Conservation (phyloP, 2,888 invertebrate genomes). For the Nebria brevicollis region DNA sequence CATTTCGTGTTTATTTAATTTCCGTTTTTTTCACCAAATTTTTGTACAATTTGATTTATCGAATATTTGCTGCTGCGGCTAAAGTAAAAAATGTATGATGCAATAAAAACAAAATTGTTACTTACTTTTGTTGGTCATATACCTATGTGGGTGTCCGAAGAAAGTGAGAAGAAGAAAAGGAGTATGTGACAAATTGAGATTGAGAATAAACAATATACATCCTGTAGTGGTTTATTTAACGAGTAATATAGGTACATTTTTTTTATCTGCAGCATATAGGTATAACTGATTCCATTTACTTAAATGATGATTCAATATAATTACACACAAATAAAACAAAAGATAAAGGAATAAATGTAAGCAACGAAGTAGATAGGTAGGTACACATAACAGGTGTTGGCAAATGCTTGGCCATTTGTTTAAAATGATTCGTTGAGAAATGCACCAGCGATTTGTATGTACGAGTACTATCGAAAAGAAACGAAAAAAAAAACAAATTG, state of each 20-base stretch:
- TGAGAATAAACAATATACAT: conserved; percentile 28
- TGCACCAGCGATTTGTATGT: not conserved
- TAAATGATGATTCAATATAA: conserved; percentile 7
- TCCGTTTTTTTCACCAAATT: not conserved
- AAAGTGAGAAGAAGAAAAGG: too few relatives aligned
- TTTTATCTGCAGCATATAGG: conserved; percentile 36
- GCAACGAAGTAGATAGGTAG: conserved; percentile 34
- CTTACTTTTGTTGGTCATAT: too few relatives aligned
- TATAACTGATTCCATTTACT: conserved; percentile 31
- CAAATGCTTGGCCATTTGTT: conserved; percentile 19
- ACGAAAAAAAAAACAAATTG: not conserved
- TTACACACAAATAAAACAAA: not conserved
- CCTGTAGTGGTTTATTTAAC: conserved; percentile 46
- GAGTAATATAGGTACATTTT: conserved; percentile 44
- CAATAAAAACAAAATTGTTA: too few relatives aligned
- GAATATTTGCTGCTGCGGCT: not conserved
- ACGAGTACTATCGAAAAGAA: not conserved
- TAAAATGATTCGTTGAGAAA: not conserved
- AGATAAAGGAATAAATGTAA: not conserved
- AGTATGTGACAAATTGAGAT: too few relatives aligned
- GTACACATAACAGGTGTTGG: conserved; percentile 41
- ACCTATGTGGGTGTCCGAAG: too few relatives aligned
- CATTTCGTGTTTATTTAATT: not conserved
- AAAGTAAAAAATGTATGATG: not conserved
- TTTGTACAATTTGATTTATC: not conserved